Base-by-base conservation (phyloP, 1,140 invertebrate species). In the Cherax quadricarinatus region DNA sequence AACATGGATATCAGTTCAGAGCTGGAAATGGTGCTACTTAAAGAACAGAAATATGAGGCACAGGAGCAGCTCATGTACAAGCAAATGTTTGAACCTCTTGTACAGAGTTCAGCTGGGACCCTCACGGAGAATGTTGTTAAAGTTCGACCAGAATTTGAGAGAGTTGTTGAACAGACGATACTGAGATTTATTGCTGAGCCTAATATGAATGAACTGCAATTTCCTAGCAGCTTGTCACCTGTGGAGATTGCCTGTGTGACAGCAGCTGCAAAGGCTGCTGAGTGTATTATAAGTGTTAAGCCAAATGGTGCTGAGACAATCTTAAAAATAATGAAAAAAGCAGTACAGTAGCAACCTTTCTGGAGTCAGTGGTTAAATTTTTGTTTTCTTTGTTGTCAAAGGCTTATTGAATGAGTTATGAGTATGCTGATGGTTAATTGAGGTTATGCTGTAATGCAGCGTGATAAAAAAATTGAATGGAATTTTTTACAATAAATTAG, bases 11-110 rank as follows among this genome's bases (percentile, higher is more conserved):
- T 85, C 30, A 85, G 30, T 30, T 6, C 62, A 70, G 83, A 85
- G 73, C 49, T 79, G 86, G 86, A 87, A n/a, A 53, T 16, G 30
- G 5, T 79, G 70, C 2, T 41, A 14, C 41, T 57, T 7, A 51
- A 53, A 12, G 53, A 87, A 57, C 30, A 79, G 12, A 78, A 79
- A 30, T 78, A 53, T 6, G 75, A 62, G 21, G 83, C 60, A 49
- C 49, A 49, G 30, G 83, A 85, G 62, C 60, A 30, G 30, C 48
- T 85, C 62, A 66, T 85, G 83, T 85, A 66, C 62, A 30, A 49
- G 83, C 83, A n/a, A 24, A 85, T 85, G 83, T 85, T 85, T 49
- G 62, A 49, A 24, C 62, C 30, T 75, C 24, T 0, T 5, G 24
- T 7, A 30, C 9, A 21, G 7, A 75, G 3, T 21, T 21, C 70